These are phyloP conservation scores for Podarcis siculus DNA, from an alignment of 2,797 vertebrate species.

Conservation along the genomic window DNA sequence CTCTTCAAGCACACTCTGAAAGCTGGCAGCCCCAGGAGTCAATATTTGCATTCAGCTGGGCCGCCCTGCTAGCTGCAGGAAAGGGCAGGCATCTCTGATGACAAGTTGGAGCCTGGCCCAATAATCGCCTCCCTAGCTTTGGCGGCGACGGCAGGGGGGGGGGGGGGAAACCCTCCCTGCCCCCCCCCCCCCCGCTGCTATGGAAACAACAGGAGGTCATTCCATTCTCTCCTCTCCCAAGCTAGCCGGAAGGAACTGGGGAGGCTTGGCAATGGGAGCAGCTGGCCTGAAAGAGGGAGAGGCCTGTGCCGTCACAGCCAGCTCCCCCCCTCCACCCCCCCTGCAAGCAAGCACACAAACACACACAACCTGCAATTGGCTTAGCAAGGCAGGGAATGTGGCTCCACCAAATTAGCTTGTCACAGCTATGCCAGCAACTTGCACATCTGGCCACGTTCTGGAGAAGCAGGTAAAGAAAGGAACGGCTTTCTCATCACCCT, in stretches of 20 bases:
- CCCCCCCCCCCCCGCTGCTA: conserved; percentile 56
- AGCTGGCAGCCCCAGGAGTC: conserved; percentile 57
- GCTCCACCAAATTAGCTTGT: neutral
- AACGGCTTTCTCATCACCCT: no score
- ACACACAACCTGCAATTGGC: neutral
- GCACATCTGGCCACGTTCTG: neutral
- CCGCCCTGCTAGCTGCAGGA: conserved; percentile 67
- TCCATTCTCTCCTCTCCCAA: neutral
- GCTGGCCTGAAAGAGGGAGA: neutral
- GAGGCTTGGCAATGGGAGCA: neutral
- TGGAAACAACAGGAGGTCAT: conserved; percentile 69
- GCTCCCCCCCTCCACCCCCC: neutral
- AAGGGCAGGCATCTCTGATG: conserved; percentile 46
- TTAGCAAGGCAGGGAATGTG: neutral
- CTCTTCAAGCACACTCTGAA: conserved; percentile 26
- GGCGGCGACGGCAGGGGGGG: no score
- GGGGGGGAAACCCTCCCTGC: no score
- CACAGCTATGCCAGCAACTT: neutral
- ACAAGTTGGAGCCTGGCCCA: conserved; percentile 69
- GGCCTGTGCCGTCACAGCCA: neutral
- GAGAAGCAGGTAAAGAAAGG: neutral
- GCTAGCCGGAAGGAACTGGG: conserved; percentile 45
- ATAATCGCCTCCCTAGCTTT: conserved; percentile 68
- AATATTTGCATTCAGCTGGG: conserved; percentile 71
- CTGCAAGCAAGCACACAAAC: neutral